Evolutionary conservation across 2,888 invertebrate genomes (phyloP).

Genomic region (Elysia crispata): DNA sequence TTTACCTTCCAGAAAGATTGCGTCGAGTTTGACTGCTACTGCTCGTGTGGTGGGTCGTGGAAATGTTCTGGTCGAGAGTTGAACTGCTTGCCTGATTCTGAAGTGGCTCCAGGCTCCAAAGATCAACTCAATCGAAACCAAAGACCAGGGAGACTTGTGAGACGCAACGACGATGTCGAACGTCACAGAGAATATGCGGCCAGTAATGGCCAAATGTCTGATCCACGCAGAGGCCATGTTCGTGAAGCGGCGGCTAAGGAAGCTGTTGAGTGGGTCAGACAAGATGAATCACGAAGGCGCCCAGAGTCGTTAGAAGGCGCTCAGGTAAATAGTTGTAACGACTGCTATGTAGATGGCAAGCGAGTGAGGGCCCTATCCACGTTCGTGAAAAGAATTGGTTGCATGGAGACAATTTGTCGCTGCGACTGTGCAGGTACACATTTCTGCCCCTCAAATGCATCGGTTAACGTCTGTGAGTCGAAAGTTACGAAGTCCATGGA

Average conservation of each 20-base stretch:
- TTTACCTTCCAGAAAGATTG: slow-evolving; percentile 60
- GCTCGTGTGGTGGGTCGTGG: slow-evolving; percentile 63
- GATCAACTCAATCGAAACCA: slow-evolving; percentile 57
- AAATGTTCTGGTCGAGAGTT: slow-evolving; percentile 51
- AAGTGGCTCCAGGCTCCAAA: slow-evolving; percentile 55
- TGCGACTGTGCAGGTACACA: slow-evolving; percentile 67
- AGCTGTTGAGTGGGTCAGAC: slow-evolving; percentile 24
- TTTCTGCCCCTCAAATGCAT: slow-evolving; percentile 57
- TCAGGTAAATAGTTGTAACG: slow-evolving; percentile 29
- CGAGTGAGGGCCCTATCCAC: slow-evolving; percentile 45
- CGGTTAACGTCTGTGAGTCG: slow-evolving; percentile 54
- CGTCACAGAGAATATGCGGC: not conserved
- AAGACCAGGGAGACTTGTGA: slow-evolving; percentile 22
- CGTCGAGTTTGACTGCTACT: slow-evolving; percentile 61
- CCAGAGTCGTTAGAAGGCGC: not conserved
- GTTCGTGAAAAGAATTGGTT: slow-evolving; percentile 59
- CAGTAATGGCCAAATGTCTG: not conserved
- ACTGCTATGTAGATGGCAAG: slow-evolving; percentile 48
- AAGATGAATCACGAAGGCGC: not conserved
- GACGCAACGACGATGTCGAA: not conserved
- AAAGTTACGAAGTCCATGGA: slow-evolving; percentile 39
- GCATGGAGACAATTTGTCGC: slow-evolving; percentile 61
- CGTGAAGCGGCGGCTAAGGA: too few species aligned
- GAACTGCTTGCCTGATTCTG: slow-evolving; percentile 44
- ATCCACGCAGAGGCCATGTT: too few species aligned